Conservation (phyloP, 2,113 vertebrate genomes). For the Rattus rattus region DNA sequence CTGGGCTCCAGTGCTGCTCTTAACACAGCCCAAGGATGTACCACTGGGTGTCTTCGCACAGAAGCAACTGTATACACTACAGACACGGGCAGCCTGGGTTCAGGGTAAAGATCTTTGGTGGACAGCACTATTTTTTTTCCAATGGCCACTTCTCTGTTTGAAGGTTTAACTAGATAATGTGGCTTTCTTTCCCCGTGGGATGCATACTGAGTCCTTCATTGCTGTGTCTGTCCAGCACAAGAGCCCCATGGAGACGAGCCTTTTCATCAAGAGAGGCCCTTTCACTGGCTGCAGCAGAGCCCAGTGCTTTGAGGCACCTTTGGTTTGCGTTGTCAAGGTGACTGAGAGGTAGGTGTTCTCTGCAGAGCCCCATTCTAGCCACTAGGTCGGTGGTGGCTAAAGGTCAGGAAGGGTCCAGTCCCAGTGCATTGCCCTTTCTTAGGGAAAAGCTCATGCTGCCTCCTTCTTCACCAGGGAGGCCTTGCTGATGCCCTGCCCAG, state of each 20-base stretch:
- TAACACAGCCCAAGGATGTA: too few relatives aligned
- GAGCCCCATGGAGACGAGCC: not conserved
- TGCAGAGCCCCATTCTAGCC: not conserved
- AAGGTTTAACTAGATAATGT: not conserved
- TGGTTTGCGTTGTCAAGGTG: not conserved
- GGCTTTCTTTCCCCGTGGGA: not conserved
- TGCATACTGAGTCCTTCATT: fast-evolving
- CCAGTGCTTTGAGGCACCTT: not conserved
- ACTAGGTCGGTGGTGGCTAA: not conserved
- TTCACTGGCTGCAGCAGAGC: not conserved
- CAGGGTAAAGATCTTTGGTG: not conserved
- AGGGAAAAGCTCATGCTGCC: not conserved
- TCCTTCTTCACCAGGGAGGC: not conserved
- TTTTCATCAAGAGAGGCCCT: not conserved
- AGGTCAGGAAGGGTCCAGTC: not conserved
- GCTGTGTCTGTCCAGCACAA: not conserved
- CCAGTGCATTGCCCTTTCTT: not conserved
- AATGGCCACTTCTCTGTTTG: not conserved
- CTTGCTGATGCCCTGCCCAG: not conserved
- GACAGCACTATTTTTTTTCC: not conserved
- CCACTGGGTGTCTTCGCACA: fast-evolving
- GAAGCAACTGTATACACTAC: fast-evolving
- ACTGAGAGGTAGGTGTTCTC: not conserved
- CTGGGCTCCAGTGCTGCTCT: fast-evolving
- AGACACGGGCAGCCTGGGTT: fast-evolving